These are phyloP conservation scores for Siniperca chuatsi DNA, from an alignment of 2,113 vertebrate genomes.

Conservation along the genomic window DNA sequence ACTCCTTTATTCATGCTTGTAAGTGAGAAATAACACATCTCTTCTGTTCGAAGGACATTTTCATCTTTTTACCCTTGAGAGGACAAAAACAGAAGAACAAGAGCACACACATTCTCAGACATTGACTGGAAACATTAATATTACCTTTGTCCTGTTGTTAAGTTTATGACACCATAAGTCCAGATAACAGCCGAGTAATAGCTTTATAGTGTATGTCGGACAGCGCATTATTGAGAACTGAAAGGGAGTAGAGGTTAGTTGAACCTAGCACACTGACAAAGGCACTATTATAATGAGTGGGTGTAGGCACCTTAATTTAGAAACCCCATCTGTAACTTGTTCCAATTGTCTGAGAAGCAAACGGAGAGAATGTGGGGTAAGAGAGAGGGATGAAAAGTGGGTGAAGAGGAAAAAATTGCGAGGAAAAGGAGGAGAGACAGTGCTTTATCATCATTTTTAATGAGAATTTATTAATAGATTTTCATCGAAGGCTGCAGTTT, in stretches of 20 bases:
- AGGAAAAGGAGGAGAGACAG: background rate
- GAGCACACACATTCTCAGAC: background rate
- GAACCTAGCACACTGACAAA: constrained; percentile 44
- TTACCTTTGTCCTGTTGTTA: constrained; percentile 34
- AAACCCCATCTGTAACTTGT: constrained; percentile 65
- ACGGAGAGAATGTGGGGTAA: constrained; percentile 42
- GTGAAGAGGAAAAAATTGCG: background rate
- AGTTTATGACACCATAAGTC: constrained; percentile 28
- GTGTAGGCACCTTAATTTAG: constrained; percentile 67
- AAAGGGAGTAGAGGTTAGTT: constrained; percentile 15
- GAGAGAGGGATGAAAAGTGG: constrained; percentile 13
- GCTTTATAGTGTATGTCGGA: background rate
- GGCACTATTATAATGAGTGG: constrained; percentile 45
- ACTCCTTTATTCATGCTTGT: background rate
- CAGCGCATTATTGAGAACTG: background rate
- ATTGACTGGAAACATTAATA: constrained; percentile 9
- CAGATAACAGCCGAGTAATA: constrained; percentile 37
- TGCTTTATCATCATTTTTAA: constrained; percentile 72
- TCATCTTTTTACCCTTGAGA: background rate
- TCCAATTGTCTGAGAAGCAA: constrained; percentile 42
- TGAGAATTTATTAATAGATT: constrained; percentile 77
- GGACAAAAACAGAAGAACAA: constrained; percentile 5
- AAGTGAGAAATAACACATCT: constrained; percentile 4
- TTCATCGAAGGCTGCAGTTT: constrained; percentile 43
- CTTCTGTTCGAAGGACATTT: background rate